A percentile compares a stretch with the other conserved stretches of the same genome.
These are phyloP conservation scores for Psittacula echo DNA, from an alignment of 2,797 vertebrate genomes.

Conservation along the genomic window DNA sequence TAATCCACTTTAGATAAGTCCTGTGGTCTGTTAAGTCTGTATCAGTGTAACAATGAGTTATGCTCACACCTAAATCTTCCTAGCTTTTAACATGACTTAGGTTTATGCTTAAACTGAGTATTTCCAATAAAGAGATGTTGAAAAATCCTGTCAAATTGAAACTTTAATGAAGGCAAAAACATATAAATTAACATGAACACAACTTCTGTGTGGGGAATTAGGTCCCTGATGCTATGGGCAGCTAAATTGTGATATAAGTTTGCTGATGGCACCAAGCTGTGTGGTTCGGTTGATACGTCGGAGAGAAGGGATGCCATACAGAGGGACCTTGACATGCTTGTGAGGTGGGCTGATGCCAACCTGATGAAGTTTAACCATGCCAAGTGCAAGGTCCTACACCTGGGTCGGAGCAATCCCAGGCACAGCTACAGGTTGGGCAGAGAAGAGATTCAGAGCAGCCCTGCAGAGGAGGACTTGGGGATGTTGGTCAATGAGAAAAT, in stretches of 20 bases:
- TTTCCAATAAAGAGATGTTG: background rate
- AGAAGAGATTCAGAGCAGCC: too few species aligned
- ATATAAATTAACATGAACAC: background rate
- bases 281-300: too few species aligned
- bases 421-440: too few species aligned
- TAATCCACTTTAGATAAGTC: background rate
- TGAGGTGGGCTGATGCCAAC: too few species aligned
- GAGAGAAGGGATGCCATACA: too few species aligned
- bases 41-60: background rate
- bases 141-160: background rate
- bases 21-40: background rate
- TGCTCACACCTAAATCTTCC: background rate
- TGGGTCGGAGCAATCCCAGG: too few species aligned
- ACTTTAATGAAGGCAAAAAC: background rate
- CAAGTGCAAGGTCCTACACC: too few species aligned
- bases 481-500: too few species aligned
- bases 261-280: too few species aligned
- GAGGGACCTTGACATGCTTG: too few species aligned
- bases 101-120: background rate
- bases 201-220: background rate
- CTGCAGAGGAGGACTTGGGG: too few species aligned
- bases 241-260: background rate
- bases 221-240: background rate
- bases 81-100: background rate
- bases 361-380: too few species aligned